These are phyloP conservation scores for Mohoua ochrocephala DNA, from an alignment of 2,113 vertebrate genomes.

Conservation along the genomic window DNA sequence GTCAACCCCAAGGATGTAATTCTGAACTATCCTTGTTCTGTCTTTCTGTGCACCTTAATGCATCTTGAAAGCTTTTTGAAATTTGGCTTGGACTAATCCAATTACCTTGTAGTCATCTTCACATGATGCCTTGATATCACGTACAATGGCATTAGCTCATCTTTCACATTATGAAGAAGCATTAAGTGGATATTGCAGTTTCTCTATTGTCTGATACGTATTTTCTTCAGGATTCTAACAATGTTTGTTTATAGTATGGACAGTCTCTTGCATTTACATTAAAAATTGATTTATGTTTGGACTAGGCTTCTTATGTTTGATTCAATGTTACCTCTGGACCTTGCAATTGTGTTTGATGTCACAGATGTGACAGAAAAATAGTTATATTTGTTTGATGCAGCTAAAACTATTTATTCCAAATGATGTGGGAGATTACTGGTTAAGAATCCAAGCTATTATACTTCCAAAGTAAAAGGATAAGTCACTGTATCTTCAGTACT, in stretches of 20 bases:
- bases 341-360: neutral
- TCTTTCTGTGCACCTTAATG: neutral
- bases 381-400: neutral
- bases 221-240: neutral
- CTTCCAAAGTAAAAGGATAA: neutral
- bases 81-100: neutral
- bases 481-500: neutral
- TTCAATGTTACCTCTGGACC: neutral
- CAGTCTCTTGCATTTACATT: neutral
- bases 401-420: neutral
- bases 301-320: neutral
- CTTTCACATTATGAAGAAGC: neutral
- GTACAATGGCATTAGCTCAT: neutral
- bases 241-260: neutral
- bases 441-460: neutral
- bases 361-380: neutral
- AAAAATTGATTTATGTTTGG: neutral
- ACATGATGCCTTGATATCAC: neutral
- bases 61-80: neutral
- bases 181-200: neutral
- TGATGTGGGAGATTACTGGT: neutral
- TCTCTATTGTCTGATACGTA: neutral
- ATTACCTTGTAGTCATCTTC: neutral
- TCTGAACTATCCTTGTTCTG: neutral
- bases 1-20: neutral